Evolutionary conservation across 2,113 vertebrate genomes (phyloP), one percentile per base, ranked within the genome.

Genomic region (Thunnus thynnus): DNA sequence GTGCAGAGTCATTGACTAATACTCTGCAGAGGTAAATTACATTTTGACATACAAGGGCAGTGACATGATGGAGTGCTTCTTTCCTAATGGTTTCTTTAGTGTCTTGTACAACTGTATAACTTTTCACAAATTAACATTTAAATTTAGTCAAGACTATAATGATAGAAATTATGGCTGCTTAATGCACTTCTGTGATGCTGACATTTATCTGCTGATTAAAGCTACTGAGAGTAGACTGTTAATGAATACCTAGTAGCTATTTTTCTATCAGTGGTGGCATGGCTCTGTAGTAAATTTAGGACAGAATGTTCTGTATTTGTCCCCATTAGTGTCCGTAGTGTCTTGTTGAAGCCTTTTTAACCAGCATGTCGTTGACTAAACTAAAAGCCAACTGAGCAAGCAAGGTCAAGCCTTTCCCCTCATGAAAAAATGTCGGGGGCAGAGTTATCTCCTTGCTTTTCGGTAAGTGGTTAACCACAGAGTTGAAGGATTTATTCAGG

Each of bases 141-240:
- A 76, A 17, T 44, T 72, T n/a, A 46, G 32, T 76, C 16, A 54
- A 22, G 55, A 48, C 47, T 54, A 13, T 73, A 70, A 85, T 68
- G 62, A 73, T 50, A 13, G 18, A 62, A 80, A 76, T 82, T 46
- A 60, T 56, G 52, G n/a, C 17, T 64, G 79, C 77, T 72, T 66
- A 66, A 83, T 82, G n/a, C 69, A 70, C n/a, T 63, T 70, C 36
- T 82, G 68, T 79, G 63, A 75, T 55, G 18, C 46, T 89, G 83
- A 83, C 74, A 74, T 80, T 78, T 72, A 87, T 86, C 64, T 74
- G 46, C 71, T 88, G 75, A 82, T 90, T 87, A 82, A 84, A 83
- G 47, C 20, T 5, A 8, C 30, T 7, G 18, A 14, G 30, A 62
- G 68, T 48, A 14, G 64, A 20, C 30, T 60, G 52, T 65, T 86